Evolutionary conservation across 2,888 invertebrate genomes (phyloP).

Genomic region (Eupithecia subfuscata): DNA sequence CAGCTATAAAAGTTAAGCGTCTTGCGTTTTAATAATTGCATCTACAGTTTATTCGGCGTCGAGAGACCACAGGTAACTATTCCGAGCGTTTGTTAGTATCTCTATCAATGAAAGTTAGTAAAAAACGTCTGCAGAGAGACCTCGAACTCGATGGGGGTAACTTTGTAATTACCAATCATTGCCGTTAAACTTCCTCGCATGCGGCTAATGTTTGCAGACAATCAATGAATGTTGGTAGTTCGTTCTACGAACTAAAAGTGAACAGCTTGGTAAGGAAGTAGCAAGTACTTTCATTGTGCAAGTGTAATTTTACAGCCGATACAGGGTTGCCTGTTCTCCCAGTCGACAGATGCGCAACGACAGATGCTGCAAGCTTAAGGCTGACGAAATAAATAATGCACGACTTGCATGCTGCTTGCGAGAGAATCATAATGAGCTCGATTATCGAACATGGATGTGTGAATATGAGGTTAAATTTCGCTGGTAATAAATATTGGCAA

Average conservation of each 20-base stretch:
- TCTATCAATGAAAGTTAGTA: background rate
- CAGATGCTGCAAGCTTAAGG: constrained; percentile 56
- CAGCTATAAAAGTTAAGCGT: constrained; percentile 8
- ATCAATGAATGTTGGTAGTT: constrained; percentile 23
- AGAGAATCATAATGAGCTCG: constrained; percentile 26
- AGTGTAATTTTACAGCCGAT: constrained; percentile 35
- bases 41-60: background rate
- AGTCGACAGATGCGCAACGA: constrained; percentile 56
- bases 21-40: constrained; percentile 1
- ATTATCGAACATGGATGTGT: constrained; percentile 57
- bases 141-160: constrained; percentile 18
- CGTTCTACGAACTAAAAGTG: constrained; percentile 9
- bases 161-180: constrained; percentile 34
- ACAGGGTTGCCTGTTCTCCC: constrained; percentile 43
- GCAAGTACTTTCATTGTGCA: constrained; percentile 10
- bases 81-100: background rate
- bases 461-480: constrained; percentile 55
- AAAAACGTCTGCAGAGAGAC: background rate
- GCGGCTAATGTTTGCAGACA: constrained; percentile 27
- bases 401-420: constrained; percentile 29
- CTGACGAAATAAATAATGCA: constrained; percentile 45
- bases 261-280: background rate
- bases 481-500: background rate
- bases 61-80: background rate
- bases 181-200: constrained; percentile 29